These are phyloP conservation scores for Macroramphosus scolopax DNA, from an alignment of 2,797 vertebrate genomes.

Conservation along the genomic window DNA sequence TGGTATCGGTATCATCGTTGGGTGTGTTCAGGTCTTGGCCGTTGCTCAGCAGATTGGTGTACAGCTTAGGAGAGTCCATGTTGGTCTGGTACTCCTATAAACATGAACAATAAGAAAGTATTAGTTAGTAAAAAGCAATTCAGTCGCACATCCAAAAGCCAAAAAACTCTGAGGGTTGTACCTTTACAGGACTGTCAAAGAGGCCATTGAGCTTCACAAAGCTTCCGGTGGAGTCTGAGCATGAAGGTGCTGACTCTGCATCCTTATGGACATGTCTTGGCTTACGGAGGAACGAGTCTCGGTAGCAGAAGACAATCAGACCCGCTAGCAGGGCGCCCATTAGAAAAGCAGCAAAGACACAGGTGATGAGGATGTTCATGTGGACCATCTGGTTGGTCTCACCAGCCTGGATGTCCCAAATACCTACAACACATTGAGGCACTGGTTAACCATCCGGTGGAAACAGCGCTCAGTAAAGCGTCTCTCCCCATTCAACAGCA, in stretches of 20 bases:
- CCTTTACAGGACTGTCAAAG: slow-evolving; percentile 95
- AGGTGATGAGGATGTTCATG: slow-evolving; percentile 98
- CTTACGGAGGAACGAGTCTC: slow-evolving; percentile 89
- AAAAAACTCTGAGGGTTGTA: too few species aligned
- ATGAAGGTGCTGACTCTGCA: slow-evolving; percentile 90
- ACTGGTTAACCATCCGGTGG: slow-evolving; percentile 41
- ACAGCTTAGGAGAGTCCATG: slow-evolving; percentile 93
- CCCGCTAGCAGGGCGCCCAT: slow-evolving; percentile 95
- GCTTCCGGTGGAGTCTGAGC: slow-evolving; percentile 93
- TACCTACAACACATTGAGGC: slow-evolving; percentile 82
- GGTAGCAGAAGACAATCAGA: slow-evolving; percentile 94
- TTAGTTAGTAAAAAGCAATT: slow-evolving; percentile 1
- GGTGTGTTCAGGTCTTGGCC: slow-evolving; percentile 86
- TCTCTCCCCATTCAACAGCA: slow-evolving; percentile 28
- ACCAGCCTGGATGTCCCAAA: slow-evolving; percentile 93
- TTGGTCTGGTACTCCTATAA: slow-evolving; percentile 88
- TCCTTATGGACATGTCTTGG: slow-evolving; percentile 92
- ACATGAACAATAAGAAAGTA: slow-evolving; percentile 24
- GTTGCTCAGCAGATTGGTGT: slow-evolving; percentile 89
- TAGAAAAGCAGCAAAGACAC: slow-evolving; percentile 94
- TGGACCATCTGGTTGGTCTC: slow-evolving; percentile 98
- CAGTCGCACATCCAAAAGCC: slow-evolving; percentile 17
- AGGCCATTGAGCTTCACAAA: slow-evolving; percentile 94
- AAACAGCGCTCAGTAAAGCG: slow-evolving; percentile 21
- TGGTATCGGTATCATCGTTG: slow-evolving; percentile 85